Percentiles rank a stretch among this genome's conserved stretches.
Evolutionary conservation across 2,888 invertebrate genomes (phyloP).

Genomic region (Eupithecia inturbata): DNA sequence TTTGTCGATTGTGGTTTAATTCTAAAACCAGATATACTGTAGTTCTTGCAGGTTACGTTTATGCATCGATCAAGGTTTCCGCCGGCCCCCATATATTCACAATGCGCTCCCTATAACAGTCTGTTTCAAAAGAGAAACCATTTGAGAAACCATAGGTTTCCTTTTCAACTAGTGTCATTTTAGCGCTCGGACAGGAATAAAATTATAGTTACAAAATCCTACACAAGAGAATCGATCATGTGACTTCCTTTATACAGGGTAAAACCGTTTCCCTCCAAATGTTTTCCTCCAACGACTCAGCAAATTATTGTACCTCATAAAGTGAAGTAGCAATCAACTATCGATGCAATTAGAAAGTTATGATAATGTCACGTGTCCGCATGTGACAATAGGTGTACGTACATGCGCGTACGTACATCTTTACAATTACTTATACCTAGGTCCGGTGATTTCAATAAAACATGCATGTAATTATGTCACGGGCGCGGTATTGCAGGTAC

Average conservation of each 20-base stretch:
- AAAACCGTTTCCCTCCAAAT: not conserved
- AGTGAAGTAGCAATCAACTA: not conserved
- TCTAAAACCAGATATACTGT: no score
- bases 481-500: no score
- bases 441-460: not conserved
- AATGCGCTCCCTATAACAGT: no score
- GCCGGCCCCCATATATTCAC: no score
- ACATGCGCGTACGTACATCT: not conserved
- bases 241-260: not conserved
- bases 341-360: conserved; percentile 11
- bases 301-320: not conserved
- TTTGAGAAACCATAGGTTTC: no score
- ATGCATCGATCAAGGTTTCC: no score
- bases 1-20: no score
- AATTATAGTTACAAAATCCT: no score
- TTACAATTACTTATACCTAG: not conserved
- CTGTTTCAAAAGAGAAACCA: no score
- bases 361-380: not conserved
- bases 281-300: conserved; percentile 3
- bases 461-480: not conserved
- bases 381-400: not conserved
- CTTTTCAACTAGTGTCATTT: no score
- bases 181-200: no score
- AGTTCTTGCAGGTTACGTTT: no score
- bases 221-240: not conserved